phyloP scores from a whole-genome alignment of 30 jellyfish, hydroid and myxozoan species.

The Turritopsis dohrnii region DNA sequence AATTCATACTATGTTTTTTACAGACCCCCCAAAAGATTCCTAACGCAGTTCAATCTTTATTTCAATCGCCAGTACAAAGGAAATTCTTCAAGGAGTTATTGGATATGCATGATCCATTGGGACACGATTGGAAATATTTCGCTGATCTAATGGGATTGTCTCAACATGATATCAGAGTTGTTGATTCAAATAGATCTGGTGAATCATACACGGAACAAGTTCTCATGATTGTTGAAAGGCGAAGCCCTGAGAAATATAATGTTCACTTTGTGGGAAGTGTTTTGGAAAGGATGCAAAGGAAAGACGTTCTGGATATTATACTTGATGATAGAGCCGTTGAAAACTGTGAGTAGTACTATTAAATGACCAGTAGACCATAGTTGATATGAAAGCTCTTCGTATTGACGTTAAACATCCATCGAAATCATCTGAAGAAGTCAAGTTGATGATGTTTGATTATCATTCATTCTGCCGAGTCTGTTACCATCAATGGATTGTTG shows the following conservation, averaged over 20 bases:
- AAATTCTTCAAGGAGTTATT: not conserved
- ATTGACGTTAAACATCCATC: too few species aligned
- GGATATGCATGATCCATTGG: slow-evolving; percentile 5
- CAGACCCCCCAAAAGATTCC: not conserved
- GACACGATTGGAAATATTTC: slow-evolving; percentile 1
- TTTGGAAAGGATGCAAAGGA: not conserved
- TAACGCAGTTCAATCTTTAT: not conserved
- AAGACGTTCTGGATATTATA: not conserved
- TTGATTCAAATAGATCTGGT: not conserved
- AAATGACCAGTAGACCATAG: too few species aligned
- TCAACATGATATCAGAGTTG: not conserved
- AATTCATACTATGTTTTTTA: too few species aligned
- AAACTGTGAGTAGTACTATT: too few species aligned
- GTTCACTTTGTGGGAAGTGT: not conserved
- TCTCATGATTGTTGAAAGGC: not conserved
- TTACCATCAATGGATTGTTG: too few species aligned
- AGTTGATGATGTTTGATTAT: too few species aligned
- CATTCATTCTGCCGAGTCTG: too few species aligned
- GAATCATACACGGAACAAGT: slow-evolving; percentile 10
- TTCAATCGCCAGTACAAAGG: not conserved
- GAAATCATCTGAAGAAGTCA: too few species aligned
- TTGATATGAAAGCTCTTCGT: too few species aligned
- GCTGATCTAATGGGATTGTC: slow-evolving; percentile 9
- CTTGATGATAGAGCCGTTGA: not conserved
- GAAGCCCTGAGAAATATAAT: not conserved